Base-by-base conservation (phyloP, 2,113 vertebrate genomes). In the Prochilodus magdalenae region DNA sequence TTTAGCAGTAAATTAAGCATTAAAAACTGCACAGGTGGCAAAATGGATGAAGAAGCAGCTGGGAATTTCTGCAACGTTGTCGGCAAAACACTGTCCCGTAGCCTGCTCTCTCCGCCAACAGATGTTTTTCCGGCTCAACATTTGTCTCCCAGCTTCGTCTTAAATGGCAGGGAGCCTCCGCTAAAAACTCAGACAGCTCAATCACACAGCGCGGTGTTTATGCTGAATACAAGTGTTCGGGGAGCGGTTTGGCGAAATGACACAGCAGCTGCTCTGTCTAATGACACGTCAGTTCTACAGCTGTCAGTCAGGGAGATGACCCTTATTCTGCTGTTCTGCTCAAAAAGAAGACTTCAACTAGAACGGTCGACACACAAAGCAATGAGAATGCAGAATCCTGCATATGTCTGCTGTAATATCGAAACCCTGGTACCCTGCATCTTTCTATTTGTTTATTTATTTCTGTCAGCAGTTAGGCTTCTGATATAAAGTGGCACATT, bases 21-120 rank as follows among this genome's bases (percentile, higher is more conserved):
- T 85, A 85, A 83, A 70, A 87, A 83, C 73, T 77, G 79, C 80
- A 85, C 86, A 87, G 83, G 86, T 87, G 86, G 83, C 80, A 75
- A 83, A 85, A 85, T 75, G 51, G 67, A 86, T 65, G 74, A 57
- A 36, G 59, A 60, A 87, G 73, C 80, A 87, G 83, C 80, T 85
- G 83, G 83, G 80, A 85, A 77, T 87, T 85, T 80, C 81, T 72
- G 73, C 83, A 77, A 71, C 62, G 49, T 53, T 65, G 60, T 63
- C 55, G 44, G 77, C 76, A 65, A 73, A 65, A 82, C 51, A 30
- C 78, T 18, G 20, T 44, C 24, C 73, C 72, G 51, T 67, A 69
- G 67, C 44, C 73, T 59, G 82, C 73, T 82, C 74, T 67, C 83
- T 77, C 86, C 49, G 57, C 77, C 72, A 80, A 85, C 86, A 87